Evolutionary conservation across 2,888 invertebrate genomes (phyloP).

Genomic region (Pimpla rufipes): DNA sequence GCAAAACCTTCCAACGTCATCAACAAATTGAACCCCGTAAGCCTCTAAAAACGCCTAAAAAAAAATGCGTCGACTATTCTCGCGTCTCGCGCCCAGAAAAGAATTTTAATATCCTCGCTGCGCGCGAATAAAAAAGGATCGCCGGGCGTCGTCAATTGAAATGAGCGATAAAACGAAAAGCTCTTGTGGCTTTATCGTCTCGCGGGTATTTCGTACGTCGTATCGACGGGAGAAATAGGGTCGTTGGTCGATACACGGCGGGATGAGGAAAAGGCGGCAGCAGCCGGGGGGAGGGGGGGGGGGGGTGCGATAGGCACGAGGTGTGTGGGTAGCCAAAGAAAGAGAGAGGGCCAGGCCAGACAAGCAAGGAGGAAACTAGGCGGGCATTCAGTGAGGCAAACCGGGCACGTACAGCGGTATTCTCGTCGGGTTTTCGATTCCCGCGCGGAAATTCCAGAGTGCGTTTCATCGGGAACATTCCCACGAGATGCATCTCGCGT

Average conservation of each 20-base stretch:
- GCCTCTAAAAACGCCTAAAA: background rate
- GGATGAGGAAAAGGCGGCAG: too few species aligned
- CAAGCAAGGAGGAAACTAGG: slow-evolving; percentile 32
- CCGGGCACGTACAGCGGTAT: slow-evolving; percentile 46
- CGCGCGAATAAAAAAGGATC: background rate
- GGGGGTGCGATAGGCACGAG: background rate
- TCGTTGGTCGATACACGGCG: slow-evolving; percentile 21
- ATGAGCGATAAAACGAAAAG: slow-evolving; percentile 29
- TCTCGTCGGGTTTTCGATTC: slow-evolving; percentile 66
- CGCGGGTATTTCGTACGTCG: slow-evolving; percentile 27
- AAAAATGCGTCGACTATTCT: background rate
- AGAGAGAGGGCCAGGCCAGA: slow-evolving; percentile 6
- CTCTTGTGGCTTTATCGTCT: slow-evolving; percentile 25
- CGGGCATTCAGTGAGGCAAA: slow-evolving; percentile 29
- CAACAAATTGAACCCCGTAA: background rate
- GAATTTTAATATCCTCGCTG: background rate
- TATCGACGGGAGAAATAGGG: slow-evolving; percentile 18
- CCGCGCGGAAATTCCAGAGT: slow-evolving; percentile 61
- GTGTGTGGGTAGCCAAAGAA: background rate
- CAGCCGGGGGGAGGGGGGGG: background rate
- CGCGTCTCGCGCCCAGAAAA: background rate
- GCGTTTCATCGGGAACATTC: slow-evolving; percentile 65
- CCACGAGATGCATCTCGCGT: slow-evolving; percentile 63
- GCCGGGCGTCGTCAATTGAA: slow-evolving; percentile 12
- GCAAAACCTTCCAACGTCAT: background rate